phyloP scores from a whole-genome alignment of 2,888 invertebrate genomes.

The Spilosoma lubricipeda region DNA sequence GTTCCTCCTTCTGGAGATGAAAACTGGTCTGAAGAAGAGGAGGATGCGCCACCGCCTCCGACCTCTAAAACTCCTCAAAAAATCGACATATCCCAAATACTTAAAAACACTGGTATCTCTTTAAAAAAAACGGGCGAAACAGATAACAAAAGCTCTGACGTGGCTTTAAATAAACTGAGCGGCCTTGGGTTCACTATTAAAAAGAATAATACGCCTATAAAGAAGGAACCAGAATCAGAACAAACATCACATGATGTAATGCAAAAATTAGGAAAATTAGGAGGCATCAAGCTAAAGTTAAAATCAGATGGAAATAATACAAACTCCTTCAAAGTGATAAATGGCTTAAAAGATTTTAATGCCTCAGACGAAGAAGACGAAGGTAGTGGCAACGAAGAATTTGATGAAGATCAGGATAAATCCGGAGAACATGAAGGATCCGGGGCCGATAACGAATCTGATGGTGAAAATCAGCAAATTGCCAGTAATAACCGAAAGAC shows the following conservation, averaged over 20 bases:
- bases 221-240: slow-evolving; percentile 69
- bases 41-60: slow-evolving; percentile 61
- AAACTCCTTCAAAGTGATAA: slow-evolving; percentile 79
- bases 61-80: slow-evolving; percentile 70
- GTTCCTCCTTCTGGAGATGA: slow-evolving; percentile 75
- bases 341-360: slow-evolving; percentile 80
- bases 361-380: slow-evolving; percentile 78
- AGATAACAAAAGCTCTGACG: slow-evolving; percentile 62
- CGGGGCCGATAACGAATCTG: slow-evolving; percentile 58
- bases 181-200: slow-evolving; percentile 82
- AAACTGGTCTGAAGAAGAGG: slow-evolving; percentile 82
- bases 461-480: slow-evolving; percentile 54
- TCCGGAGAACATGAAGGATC: slow-evolving; percentile 56
- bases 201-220: slow-evolving; percentile 73
- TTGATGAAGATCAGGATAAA: slow-evolving; percentile 60
- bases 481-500: slow-evolving; percentile 43
- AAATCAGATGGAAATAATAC: slow-evolving; percentile 77
- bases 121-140: slow-evolving; percentile 70
- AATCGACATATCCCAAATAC: slow-evolving; percentile 77
- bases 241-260: slow-evolving; percentile 65
- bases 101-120: slow-evolving; percentile 74
- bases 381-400: slow-evolving; percentile 68
- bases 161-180: slow-evolving; percentile 76
- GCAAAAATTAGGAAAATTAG: slow-evolving; percentile 76
- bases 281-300: slow-evolving; percentile 80